phyloP scores from a whole-genome alignment of 2,888 invertebrate species.

The Apamea epomidion region DNA sequence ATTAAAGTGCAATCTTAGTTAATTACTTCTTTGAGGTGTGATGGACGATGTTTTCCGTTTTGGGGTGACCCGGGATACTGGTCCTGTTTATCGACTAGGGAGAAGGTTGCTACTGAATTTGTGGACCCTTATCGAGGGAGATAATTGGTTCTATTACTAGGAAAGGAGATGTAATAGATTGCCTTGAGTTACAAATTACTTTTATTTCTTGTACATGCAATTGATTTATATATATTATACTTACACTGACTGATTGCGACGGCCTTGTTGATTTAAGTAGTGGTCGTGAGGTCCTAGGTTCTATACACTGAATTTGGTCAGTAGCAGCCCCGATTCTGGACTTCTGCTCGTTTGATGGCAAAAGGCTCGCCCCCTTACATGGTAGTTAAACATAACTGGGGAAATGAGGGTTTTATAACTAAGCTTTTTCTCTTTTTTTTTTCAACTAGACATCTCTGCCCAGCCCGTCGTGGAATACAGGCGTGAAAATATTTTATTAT shows the following conservation, averaged over 20 bases:
- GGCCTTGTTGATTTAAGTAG: neutral
- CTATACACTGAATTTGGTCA: neutral
- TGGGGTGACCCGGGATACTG: slow-evolving; percentile 47
- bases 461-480: neutral
- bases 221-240: neutral
- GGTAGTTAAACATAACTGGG: neutral
- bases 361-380: too few species aligned
- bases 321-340: neutral
- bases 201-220: neutral
- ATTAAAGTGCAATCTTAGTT: slow-evolving; percentile 82
- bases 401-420: neutral
- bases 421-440: too few species aligned
- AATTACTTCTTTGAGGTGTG: slow-evolving; percentile 70
- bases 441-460: neutral
- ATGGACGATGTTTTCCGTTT: slow-evolving; percentile 59
- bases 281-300: neutral
- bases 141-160: slow-evolving; percentile 51
- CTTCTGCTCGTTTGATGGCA: neutral
- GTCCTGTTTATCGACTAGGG: slow-evolving; percentile 53
- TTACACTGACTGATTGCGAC: neutral
- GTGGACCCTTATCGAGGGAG: slow-evolving; percentile 42
- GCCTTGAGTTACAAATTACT: slow-evolving; percentile 28
- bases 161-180: slow-evolving; percentile 47
- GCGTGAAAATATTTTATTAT: neutral
- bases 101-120: slow-evolving; percentile 48